These are phyloP conservation scores for Pediacus dermestoides DNA, from an alignment of 2,888 invertebrate species.

Conservation along the genomic window DNA sequence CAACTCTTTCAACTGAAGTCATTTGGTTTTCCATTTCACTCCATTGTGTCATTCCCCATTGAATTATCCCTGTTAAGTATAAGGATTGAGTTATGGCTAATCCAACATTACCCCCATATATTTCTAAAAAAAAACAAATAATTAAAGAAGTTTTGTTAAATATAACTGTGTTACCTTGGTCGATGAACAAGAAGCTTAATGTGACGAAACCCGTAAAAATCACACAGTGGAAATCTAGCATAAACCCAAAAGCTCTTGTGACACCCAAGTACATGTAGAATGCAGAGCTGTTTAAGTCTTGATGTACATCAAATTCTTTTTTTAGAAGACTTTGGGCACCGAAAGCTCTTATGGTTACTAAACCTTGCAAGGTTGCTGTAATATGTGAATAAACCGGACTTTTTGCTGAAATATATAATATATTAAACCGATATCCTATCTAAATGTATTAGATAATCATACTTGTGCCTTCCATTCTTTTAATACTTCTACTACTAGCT, in stretches of 20 bases:
- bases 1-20: too few species aligned
- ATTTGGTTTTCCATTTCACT: slow-evolving; percentile 82
- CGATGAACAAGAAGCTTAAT: slow-evolving; percentile 53
- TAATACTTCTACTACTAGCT: too few species aligned
- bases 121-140: too few species aligned
- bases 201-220: too few species aligned
- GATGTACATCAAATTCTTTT: slow-evolving; percentile 65
- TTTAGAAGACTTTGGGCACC: too few species aligned
- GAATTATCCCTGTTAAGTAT: slow-evolving; percentile 74
- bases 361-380: slow-evolving; percentile 71
- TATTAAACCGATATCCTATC: not conserved
- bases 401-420: slow-evolving; percentile 29
- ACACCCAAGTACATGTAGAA: slow-evolving; percentile 62
- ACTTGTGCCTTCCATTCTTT: slow-evolving; percentile 64
- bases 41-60: slow-evolving; percentile 72
- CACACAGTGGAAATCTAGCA: slow-evolving; percentile 60
- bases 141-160: too few species aligned
- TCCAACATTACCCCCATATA: slow-evolving; percentile 72
- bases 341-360: slow-evolving; percentile 75
- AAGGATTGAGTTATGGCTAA: slow-evolving; percentile 77
- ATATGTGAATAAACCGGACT: too few species aligned
- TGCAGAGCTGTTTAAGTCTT: slow-evolving; percentile 62
- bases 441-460: slow-evolving; percentile 37
- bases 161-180: too few species aligned
- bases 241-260: slow-evolving; percentile 61